A percentile compares a stretch with the other conserved stretches of the same genome.
Conservation (phyloP, 2,113 vertebrate species). For the Talpa occidentalis region DNA sequence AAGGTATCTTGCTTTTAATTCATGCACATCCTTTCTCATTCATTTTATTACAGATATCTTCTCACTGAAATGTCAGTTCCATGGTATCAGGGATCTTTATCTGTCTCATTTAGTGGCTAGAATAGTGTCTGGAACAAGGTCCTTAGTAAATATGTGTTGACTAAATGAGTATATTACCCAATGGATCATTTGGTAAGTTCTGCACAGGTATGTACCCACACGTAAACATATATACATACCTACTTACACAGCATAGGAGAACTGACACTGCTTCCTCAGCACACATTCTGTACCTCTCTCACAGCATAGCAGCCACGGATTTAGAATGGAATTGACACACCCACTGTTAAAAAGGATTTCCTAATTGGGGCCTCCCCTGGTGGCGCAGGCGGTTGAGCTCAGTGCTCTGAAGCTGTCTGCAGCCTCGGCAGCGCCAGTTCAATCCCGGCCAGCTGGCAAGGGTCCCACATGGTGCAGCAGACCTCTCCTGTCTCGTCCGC, state of each 20-base stretch:
- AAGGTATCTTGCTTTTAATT: not conserved
- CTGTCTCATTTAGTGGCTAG: not conserved
- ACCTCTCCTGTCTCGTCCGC: too few species aligned
- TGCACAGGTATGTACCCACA: not conserved
- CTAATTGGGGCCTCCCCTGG: too few species aligned
- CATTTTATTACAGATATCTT: not conserved
- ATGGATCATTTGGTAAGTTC: not conserved
- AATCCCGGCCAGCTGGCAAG: too few species aligned
- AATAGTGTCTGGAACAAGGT: not conserved
- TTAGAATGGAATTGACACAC: not conserved
- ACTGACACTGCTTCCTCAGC: not conserved
- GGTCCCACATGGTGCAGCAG: too few species aligned
- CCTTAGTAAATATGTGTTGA: not conserved
- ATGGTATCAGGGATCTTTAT: not conserved
- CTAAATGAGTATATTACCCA: not conserved
- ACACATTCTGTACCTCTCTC: not conserved
- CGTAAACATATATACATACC: not conserved
- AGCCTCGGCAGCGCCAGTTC: too few species aligned
- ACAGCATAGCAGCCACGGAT: not conserved
- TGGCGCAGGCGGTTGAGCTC: too few species aligned
- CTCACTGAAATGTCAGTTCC: not conserved
- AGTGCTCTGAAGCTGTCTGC: too few species aligned
- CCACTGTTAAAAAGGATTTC: not conserved
- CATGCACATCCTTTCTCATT: not conserved
- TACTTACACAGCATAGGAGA: not conserved